These are phyloP conservation scores for Chloroceryle inda DNA, from an alignment of 2,797 vertebrate genomes.

Conservation along the genomic window DNA sequence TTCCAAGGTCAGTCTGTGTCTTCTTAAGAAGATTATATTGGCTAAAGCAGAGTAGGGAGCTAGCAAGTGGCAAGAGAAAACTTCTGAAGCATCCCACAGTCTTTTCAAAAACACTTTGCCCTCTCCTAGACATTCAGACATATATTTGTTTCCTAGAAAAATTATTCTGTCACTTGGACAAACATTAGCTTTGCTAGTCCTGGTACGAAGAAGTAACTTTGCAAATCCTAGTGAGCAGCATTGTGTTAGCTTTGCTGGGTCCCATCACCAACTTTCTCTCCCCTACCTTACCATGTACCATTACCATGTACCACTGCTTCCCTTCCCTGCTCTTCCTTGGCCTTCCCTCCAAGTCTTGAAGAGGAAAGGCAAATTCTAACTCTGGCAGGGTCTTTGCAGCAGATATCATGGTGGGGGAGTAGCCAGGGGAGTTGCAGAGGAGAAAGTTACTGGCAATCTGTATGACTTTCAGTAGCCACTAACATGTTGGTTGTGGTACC, in stretches of 20 bases:
- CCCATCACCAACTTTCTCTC: fast-evolving
- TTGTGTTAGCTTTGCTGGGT: neutral
- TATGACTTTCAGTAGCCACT: neutral
- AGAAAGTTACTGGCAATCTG: neutral
- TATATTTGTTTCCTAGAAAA: neutral
- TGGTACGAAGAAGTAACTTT: neutral
- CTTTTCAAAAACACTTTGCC: neutral
- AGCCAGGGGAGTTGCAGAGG: neutral
- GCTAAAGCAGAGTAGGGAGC: neutral
- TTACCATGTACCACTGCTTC: neutral
- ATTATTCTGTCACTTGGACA: neutral
- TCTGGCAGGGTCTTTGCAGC: neutral
- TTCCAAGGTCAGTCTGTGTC: neutral
- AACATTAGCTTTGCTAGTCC: neutral
- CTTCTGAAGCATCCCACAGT: neutral
- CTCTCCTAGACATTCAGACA: neutral
- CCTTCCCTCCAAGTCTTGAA: neutral
- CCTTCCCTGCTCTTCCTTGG: neutral
- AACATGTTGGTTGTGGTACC: fast-evolving
- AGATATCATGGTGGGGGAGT: neutral
- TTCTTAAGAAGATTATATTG: neutral
- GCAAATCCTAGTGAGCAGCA: neutral
- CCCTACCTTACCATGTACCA: neutral
- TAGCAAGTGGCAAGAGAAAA: neutral
- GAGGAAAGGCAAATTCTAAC: neutral